Conservation (phyloP, 2,113 vertebrate genomes). For the Panthera leo region DNA sequence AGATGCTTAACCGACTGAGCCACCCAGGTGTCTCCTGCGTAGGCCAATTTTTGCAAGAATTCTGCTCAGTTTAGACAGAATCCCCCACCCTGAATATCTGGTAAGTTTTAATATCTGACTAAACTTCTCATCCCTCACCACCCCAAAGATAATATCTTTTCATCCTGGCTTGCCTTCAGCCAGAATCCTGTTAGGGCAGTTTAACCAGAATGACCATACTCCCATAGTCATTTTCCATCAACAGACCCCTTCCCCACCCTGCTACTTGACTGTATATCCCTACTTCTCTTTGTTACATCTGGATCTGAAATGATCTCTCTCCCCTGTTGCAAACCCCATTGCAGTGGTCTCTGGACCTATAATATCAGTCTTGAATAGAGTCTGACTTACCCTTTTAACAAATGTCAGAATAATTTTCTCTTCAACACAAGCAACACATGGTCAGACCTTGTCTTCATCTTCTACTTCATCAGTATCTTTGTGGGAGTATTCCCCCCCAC, state of each 20-base stretch:
- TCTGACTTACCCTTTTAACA: background rate
- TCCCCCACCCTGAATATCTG: background rate
- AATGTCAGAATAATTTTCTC: background rate
- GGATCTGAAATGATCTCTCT: background rate
- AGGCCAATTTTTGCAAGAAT: too few relatives aligned
- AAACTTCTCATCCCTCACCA: background rate
- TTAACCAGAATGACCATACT: background rate
- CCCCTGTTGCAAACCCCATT: background rate
- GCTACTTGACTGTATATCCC: too few relatives aligned
- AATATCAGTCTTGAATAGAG: background rate
- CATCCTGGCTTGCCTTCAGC: background rate
- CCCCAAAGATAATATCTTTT: too few relatives aligned
- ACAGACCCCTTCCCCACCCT: background rate
- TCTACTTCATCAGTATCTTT: background rate
- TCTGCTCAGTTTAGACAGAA: too few relatives aligned
- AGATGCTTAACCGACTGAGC: too few relatives aligned
- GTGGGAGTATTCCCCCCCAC: fast-evolving
- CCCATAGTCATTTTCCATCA: background rate
- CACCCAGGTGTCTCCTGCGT: too few relatives aligned
- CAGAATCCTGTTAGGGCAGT: background rate
- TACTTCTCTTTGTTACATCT: background rate
- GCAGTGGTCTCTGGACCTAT: background rate
- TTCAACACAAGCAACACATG: background rate
- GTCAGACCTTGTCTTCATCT: background rate
- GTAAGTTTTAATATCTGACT: background rate